Evolutionary conservation across 2,888 invertebrate species (phyloP), one percentile per base, ranked within the genome.

Genomic region (Leucophenga maculata): DNA sequence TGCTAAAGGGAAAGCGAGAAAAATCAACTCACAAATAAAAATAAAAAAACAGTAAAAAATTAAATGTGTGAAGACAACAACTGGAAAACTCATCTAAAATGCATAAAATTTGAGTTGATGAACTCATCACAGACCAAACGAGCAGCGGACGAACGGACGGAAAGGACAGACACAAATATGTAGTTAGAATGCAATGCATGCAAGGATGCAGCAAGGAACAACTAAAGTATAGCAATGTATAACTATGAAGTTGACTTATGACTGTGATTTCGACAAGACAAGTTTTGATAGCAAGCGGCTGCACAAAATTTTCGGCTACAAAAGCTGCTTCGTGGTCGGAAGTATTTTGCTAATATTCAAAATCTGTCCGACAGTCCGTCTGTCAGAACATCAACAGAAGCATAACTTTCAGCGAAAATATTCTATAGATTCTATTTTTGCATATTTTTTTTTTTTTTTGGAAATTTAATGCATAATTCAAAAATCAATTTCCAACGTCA

Each of bases 81-180:
- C 82, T 83, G 75, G 82, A 77, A 78, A 85, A 85, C 80, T 83
- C 83, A 77, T 79, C 77, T 83, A 85, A 86, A 85, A 79, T 85
- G 86, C 86, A 86, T 86, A 84, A 83, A 85, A 85, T 86, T 86
- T 85, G 83, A 85, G 84, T 85, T 84, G 84, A 86, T 86, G 83
- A 85, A 83, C 83, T 78, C 75, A 68, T 69, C 60, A 44, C 54
- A 32, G 68, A 72, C 9, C 6, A 69, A 65, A 68, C 66, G 65
- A 39, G 54, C 65, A 52, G 48, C 52, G 60, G 64, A 26, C 65
- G 39, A 44, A 65, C 57, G 13, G 20, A 65, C 48, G 13, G 52
- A 65, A 6, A 55, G 54, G 39, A 22, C 22, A n/a, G 59, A 44
- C 50, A 57, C 59, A 39, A n/a, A n/a, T n/a, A n/a, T n/a, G n/a